Evolutionary conservation across 1,140 invertebrate genomes (phyloP), one percentile per base, ranked within the genome.

Genomic region (Anadara kagoshimensis): DNA sequence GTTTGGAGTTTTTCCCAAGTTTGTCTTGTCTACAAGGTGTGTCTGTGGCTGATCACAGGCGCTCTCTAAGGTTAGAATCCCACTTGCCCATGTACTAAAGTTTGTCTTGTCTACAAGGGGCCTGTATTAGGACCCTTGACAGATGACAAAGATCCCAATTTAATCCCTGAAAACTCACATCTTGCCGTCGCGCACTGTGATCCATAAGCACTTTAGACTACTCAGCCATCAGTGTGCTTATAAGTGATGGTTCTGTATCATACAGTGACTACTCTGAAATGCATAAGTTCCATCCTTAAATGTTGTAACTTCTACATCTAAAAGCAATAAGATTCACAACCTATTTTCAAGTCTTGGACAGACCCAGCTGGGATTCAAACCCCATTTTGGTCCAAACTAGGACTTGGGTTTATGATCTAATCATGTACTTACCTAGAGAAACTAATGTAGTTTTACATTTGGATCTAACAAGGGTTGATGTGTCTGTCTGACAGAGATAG

Each of bases 401-500:
- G 10, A 4, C 26, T 5, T 29, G 16, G 29, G 54, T 41, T 22
- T 51, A 24, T 24, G 8, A 56, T 24, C 26, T 0, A 24, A 24
- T 24, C 22, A 1, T 41, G 16, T 49, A 78, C 82, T 78, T 76
- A 89, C 88, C 88, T 22, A 89, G 58, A 20, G 86, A 82, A 53
- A 85, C 76, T 5, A 89, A 73, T n/a, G 86, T 84, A 36, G 86
- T 80, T 74, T 87, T 89, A 11, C 86, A 83, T 51, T 73, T 75
- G 0, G 73, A 69, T 47, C 81, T 71, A 4, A 90, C 89, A 11
- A 76, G 70, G 18, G 78, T 47, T 43, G 85, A 86, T 7, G 76
- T 71, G 79, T 90, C 89, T 58, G 84, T 85, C 72, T 88, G 87
- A 74, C 73, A 83, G 24, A 88, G 49, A 68, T 86, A 89, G 7